Conservation (phyloP, 1,140 invertebrate genomes). For the Latrodectus geometricus region DNA sequence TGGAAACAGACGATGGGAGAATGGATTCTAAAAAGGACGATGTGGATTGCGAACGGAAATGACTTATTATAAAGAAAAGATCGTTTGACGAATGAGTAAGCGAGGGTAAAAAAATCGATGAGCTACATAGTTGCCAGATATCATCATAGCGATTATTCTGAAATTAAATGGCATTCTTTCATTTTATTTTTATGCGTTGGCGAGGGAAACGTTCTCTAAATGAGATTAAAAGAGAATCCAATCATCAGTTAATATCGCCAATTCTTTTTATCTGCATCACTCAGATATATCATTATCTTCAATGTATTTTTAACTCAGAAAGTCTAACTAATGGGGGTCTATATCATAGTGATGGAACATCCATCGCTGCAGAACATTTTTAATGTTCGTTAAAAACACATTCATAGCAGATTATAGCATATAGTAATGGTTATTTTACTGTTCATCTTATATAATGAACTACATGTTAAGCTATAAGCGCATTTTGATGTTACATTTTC, state of each 20-base stretch:
- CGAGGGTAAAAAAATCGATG: constrained; percentile 42
- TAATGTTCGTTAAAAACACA: too few species aligned
- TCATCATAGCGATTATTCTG: constrained; percentile 51
- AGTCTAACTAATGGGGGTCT: too few species aligned
- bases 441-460: too few species aligned
- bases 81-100: constrained; percentile 37
- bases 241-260: background rate
- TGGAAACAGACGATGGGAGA: constrained; percentile 33
- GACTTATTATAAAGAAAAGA: constrained; percentile 57
- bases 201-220: background rate
- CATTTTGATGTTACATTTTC: too few species aligned
- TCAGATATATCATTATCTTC: too few species aligned
- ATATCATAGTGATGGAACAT: too few species aligned
- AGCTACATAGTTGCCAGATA: constrained; percentile 50
- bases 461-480: too few species aligned
- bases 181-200: constrained; percentile 29
- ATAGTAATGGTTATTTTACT: too few species aligned
- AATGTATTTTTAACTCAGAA: too few species aligned
- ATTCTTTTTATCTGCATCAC: too few species aligned
- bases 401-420: too few species aligned
- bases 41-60: constrained; percentile 47
- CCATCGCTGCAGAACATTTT: too few species aligned
- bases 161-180: constrained; percentile 54
- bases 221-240: background rate
- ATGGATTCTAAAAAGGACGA: constrained; percentile 29